phyloP scores from a whole-genome alignment of 1,140 invertebrate genomes.

The Rhopalosiphum maidis region DNA sequence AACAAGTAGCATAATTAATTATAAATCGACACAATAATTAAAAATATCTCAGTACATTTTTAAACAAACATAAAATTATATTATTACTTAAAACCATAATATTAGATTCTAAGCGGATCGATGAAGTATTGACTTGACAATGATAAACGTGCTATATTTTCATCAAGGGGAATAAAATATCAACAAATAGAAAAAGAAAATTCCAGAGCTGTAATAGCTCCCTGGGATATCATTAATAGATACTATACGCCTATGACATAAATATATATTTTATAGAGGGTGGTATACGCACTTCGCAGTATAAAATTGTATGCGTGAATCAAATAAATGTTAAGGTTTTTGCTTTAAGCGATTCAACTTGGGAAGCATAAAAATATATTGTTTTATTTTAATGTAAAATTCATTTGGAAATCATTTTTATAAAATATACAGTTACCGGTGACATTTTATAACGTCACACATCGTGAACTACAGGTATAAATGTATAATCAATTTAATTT shows the following conservation, averaged over 20 bases:
- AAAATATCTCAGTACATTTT: too few species aligned
- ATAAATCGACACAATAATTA: too few species aligned
- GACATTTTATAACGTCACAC: neutral
- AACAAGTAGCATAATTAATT: too few species aligned
- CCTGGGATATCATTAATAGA: neutral
- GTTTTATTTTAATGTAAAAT: neutral
- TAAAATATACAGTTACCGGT: neutral
- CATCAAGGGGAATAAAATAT: neutral
- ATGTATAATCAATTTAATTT: too few species aligned
- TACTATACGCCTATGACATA: neutral
- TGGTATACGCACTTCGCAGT: neutral
- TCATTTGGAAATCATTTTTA: neutral
- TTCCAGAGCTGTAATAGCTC: neutral
- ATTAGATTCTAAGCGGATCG: too few species aligned
- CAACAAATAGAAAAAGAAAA: neutral
- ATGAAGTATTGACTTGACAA: too few species aligned
- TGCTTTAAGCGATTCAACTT: neutral
- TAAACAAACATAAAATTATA: too few species aligned
- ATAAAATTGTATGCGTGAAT: neutral
- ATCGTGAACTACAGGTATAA: too few species aligned
- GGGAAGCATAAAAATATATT: neutral
- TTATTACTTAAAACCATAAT: too few species aligned
- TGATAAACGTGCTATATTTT: neutral
- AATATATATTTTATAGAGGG: neutral
- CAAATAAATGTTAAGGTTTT: neutral